Evolutionary conservation across 2,113 vertebrate species (phyloP).

Genomic region (Corythornis vintsioides): DNA sequence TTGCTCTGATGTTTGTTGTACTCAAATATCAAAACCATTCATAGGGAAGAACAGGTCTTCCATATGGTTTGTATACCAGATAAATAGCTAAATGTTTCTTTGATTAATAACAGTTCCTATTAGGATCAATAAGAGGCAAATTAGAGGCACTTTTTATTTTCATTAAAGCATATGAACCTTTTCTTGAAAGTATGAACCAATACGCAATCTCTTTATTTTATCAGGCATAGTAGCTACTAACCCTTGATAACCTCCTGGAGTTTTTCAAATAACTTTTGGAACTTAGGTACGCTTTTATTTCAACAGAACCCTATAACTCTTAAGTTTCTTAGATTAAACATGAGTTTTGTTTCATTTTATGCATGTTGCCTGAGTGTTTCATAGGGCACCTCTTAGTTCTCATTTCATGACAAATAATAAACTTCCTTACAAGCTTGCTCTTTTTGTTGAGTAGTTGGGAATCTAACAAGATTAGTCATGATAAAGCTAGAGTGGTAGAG

Average conservation of each 20-base stretch:
- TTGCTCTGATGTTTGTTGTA: neutral
- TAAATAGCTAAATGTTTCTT: slow-evolving; percentile 15
- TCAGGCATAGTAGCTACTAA: neutral
- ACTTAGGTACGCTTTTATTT: neutral
- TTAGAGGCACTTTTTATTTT: fast-evolving
- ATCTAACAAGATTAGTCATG: neutral
- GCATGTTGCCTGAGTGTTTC: neutral
- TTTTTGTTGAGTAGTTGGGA: neutral
- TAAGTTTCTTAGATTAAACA: neutral
- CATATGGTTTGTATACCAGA: neutral
- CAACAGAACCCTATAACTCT: neutral
- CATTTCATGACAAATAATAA: neutral
- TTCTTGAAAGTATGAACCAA: neutral
- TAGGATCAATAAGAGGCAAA: neutral
- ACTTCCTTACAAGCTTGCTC: neutral
- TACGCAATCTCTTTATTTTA: neutral
- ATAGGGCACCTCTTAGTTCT: neutral
- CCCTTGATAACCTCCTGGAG: neutral
- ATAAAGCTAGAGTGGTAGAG: neutral
- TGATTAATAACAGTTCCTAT: neutral
- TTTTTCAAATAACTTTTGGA: neutral
- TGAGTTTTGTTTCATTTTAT: neutral
- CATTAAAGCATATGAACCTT: neutral
- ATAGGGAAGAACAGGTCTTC: slow-evolving; percentile 1
- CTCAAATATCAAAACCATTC: neutral